Percentiles rank a stretch among this genome's conserved stretches.
phyloP scores from a whole-genome alignment of 2,888 invertebrate genomes.

The Incurvaria masculella region DNA sequence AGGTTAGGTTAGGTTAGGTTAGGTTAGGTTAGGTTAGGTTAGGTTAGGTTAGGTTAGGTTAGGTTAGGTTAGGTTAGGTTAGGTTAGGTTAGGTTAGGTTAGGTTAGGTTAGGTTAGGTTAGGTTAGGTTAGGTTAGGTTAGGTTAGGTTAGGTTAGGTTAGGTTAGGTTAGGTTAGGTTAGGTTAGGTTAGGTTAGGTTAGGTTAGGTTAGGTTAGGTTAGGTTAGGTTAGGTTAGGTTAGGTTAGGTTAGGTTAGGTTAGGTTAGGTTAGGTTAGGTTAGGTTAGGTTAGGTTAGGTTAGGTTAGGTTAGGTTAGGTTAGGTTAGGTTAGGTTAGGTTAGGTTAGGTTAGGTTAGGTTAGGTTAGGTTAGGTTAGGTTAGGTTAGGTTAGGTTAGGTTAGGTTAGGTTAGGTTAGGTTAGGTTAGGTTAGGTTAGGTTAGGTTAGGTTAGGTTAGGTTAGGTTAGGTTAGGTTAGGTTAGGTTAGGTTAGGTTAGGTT shows the following conservation, averaged over 20 bases:
- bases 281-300: constrained; percentile 4
- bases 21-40: too few species aligned
- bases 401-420: constrained; percentile 5
- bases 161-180: too few species aligned
- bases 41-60: too few species aligned
- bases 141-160: too few species aligned
- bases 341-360: constrained; percentile 5
- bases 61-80: too few species aligned
- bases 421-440: constrained; percentile 6
- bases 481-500: constrained; percentile 6
- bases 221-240: constrained; percentile 5
- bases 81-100: too few species aligned
- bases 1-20: too few species aligned
- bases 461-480: constrained; percentile 6
- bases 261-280: constrained; percentile 5
- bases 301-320: constrained; percentile 4
- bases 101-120: too few species aligned
- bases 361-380: constrained; percentile 4
- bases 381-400: constrained; percentile 6
- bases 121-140: too few species aligned
- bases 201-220: constrained; percentile 6
- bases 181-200: too few species aligned
- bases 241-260: constrained; percentile 5
- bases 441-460: constrained; percentile 5
- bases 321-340: constrained; percentile 5